These are phyloP conservation scores for Vimba vimba DNA, from an alignment of 2,113 vertebrate genomes.

Conservation along the genomic window DNA sequence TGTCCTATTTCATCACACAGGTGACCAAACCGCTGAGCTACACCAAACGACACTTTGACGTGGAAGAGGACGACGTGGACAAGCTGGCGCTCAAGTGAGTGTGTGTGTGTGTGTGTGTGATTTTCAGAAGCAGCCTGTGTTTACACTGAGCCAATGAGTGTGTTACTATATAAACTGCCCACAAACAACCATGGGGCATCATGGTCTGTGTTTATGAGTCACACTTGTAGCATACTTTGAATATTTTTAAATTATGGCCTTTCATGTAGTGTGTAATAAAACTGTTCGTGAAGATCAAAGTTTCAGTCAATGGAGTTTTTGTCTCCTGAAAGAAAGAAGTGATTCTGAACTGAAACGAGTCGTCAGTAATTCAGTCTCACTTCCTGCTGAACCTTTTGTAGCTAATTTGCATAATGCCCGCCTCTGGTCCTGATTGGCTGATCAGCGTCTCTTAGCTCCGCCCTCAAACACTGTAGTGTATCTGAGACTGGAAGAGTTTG, in stretches of 20 bases:
- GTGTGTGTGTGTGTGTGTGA: not conserved
- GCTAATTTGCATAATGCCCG: no score
- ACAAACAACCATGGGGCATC: not conserved
- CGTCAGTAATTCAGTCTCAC: no score
- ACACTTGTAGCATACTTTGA: not conserved
- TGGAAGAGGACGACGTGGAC: slow-evolving; percentile 97
- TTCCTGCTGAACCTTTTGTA: no score
- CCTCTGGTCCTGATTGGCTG: no score
- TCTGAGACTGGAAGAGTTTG: no score
- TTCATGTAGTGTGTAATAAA: no score
- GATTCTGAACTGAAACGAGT: no score
- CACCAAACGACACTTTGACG: slow-evolving; percentile 94
- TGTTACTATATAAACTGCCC: not conserved
- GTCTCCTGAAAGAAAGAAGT: no score
- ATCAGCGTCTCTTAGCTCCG: no score
- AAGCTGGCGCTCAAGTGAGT: slow-evolving; percentile 93
- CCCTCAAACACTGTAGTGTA: no score
- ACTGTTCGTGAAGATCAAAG: no score
- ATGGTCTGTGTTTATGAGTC: not conserved
- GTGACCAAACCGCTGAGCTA: slow-evolving; percentile 93
- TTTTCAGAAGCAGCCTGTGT: not conserved
- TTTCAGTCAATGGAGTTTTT: no score
- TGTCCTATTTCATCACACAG: slow-evolving; percentile 67
- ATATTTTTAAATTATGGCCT: not conserved
- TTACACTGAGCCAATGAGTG: not conserved